Percentiles rank a stretch among this genome's conserved stretches.
Evolutionary conservation across 2,888 invertebrate species (phyloP).

Genomic region (Tipula helvola): DNA sequence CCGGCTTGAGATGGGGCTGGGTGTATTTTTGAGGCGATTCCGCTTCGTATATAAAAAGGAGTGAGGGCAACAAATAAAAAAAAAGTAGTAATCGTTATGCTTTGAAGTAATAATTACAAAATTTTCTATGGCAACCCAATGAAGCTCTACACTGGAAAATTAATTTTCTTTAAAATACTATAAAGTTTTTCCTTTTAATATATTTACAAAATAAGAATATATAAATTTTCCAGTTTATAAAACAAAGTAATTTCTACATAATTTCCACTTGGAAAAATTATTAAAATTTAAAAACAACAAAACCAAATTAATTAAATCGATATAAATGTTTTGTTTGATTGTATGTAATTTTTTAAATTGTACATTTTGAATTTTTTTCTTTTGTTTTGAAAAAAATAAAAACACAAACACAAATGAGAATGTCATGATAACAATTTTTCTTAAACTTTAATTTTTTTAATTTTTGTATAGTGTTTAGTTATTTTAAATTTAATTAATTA

Average conservation of each 20-base stretch:
- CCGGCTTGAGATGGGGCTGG: not conserved
- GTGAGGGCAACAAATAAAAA: not conserved
- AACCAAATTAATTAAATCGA: not conserved
- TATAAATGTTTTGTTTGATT: not conserved
- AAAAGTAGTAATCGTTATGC: not conserved
- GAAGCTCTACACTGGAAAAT: not conserved
- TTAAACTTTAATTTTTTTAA: not conserved
- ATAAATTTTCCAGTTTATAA: not conserved
- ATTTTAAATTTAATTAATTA: not conserved
- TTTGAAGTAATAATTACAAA: not conserved
- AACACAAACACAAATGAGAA: not conserved
- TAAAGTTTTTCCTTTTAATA: not conserved
- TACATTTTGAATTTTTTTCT: not conserved
- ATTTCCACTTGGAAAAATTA: not conserved
- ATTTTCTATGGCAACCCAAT: not conserved
- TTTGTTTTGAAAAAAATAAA: not conserved
- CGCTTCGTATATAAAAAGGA: not conserved
- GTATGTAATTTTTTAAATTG: not conserved
- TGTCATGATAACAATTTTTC: not conserved
- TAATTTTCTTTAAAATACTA: not conserved
- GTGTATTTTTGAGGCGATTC: not conserved
- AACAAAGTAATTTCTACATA: not conserved
- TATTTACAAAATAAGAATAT: not conserved
- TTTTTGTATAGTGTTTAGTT: not conserved
- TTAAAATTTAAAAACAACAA: not conserved